Base-by-base conservation (phyloP, 2,797 vertebrate genomes). In the Yasuhikotakia modesta region DNA sequence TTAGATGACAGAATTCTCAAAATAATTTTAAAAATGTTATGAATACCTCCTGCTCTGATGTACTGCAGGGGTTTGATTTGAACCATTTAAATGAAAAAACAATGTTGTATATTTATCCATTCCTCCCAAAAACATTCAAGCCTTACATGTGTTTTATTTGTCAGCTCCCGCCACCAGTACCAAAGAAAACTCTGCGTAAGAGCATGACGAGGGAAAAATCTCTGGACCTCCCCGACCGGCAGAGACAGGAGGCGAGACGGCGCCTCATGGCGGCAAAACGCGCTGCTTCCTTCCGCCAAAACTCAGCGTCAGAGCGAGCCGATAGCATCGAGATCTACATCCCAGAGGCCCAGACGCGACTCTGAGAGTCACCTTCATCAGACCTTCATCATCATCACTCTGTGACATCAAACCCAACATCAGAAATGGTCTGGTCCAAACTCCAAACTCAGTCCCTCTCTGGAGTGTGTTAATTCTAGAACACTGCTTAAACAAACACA, bases 281-380 rank as follows among this genome's bases (percentile, higher is more conserved):
- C 50, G 97, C 98, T 0, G 96, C 97, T n/a, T 99, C 97, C 22
- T 98, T 99, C 89, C 94, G 97, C 67, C 98, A 99, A 92, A 97
- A 96, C 93, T 97, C 98, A 0, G 92, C 92, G 78, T 94, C 95
- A 0, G 97, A 99, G 90, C 93, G 97, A 2, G 97, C 97, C 72
- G 97, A 99, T 95, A 99, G 97, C 95, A 99, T 99, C 8, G 98
- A 99, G 92, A 99, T 99, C 87, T 99, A 99, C 90, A 99, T 99
- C 90, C 97, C 97, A 0, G 98, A 99, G 92, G 97, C 98, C 86
- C 98, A 99, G 93, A 99, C 97, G 53, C 93, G 98, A 92, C 97
- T 99, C 94, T 99, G 94, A 96, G 89, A 93, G 86, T 91, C 88
- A 86, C 24, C 16, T 53, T 69, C 82, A 89, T 86, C 84, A 87